phyloP scores from a whole-genome alignment of 2,797 vertebrate genomes.

The Cryptoblepharus egeriae region DNA sequence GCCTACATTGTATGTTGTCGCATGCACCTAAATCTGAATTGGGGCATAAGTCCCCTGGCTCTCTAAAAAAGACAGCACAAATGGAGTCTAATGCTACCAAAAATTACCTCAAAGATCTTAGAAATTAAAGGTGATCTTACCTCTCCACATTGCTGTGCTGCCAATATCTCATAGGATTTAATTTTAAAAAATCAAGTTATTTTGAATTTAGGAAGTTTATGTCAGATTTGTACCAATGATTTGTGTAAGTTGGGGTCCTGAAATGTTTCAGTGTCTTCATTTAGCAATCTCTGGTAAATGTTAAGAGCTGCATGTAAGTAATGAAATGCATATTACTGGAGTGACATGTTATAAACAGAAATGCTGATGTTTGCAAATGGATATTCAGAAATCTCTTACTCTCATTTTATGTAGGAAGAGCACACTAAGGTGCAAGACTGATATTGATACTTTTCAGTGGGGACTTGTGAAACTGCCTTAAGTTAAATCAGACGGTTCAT shows the following conservation, averaged over 20 bases:
- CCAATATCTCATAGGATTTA: conserved; percentile 10
- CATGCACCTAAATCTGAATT: neutral
- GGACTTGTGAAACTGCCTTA: no score
- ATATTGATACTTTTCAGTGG: neutral
- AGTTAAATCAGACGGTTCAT: no score
- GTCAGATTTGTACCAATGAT: neutral
- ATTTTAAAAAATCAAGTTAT: conserved; percentile 32
- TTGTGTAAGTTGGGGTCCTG: conserved; percentile 9
- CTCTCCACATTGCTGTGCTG: neutral
- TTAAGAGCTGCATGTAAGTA: neutral
- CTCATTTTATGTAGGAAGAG: neutral
- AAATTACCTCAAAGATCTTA: neutral
- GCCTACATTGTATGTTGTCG: neutral
- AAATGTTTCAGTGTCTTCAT: neutral
- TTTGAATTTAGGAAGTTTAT: conserved; percentile 26
- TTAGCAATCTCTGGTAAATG: neutral
- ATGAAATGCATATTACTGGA: neutral
- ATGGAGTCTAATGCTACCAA: neutral
- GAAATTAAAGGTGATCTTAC: neutral
- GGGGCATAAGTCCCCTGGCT: neutral
- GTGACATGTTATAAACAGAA: neutral
- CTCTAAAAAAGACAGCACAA: neutral
- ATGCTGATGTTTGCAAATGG: conserved; percentile 11
- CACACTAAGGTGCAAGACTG: no score
- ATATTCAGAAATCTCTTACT: conserved; percentile 34